Conservation (phyloP, 2,797 vertebrate species). For the Scyliorhinus canicula region DNA sequence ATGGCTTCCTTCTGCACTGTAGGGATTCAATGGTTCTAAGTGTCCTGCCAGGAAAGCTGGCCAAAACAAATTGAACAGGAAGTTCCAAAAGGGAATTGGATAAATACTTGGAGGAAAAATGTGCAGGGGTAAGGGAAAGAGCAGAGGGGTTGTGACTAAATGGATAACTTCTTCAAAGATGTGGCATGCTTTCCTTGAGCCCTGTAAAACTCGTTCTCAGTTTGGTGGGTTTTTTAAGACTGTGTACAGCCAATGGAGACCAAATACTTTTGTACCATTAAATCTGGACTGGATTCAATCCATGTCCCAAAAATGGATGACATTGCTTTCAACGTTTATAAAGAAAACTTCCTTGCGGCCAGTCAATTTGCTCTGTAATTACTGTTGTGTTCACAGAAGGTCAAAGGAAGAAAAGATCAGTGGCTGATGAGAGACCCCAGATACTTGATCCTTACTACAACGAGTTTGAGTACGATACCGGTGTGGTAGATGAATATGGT, state of each 20-base stretch:
- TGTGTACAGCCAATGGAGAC: neutral
- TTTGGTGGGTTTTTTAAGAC: neutral
- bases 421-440: slow-evolving; percentile 62
- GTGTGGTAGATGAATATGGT: slow-evolving; percentile 4
- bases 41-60: neutral
- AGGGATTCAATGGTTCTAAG: too few relatives aligned
- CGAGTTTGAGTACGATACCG: slow-evolving; percentile 40
- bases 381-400: slow-evolving; percentile 58
- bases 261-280: neutral
- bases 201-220: neutral
- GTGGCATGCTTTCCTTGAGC: neutral
- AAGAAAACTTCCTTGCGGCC: neutral
- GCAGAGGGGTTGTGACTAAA: neutral
- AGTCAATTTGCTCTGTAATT: slow-evolving; percentile 36
- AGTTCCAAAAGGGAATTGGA: neutral
- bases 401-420: slow-evolving; percentile 69
- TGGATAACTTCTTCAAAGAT: neutral
- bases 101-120: neutral
- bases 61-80: neutral
- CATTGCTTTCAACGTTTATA: neutral
- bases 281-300: neutral
- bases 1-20: too few relatives aligned
- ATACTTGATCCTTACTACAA: slow-evolving; percentile 49
- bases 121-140: neutral
- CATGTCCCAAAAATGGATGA: neutral